Evolutionary conservation across 1,140 invertebrate species (phyloP).

Genomic region (Marisa cornuarietis): DNA sequence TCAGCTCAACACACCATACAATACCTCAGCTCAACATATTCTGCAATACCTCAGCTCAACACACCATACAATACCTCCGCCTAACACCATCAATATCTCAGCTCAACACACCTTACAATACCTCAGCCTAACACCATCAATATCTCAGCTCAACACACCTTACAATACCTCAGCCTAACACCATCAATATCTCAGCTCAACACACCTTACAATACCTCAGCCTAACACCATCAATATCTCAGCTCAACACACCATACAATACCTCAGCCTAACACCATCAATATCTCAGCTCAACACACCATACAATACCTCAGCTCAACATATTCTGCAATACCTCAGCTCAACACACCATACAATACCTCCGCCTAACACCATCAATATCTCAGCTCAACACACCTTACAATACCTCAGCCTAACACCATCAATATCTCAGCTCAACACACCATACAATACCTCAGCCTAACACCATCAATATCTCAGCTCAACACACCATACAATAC

Average conservation of each 20-base stretch:
- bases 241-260: too few relatives aligned
- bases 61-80: conserved; percentile 9
- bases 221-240: too few relatives aligned
- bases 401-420: conserved; percentile 11
- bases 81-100: too few relatives aligned
- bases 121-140: conserved; percentile 13
- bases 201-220: conserved; percentile 8
- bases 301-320: conserved; percentile 5
- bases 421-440: too few relatives aligned
- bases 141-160: too few relatives aligned
- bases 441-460: conserved; percentile 11
- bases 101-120: too few relatives aligned
- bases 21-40: conserved; percentile 8
- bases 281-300: too few relatives aligned
- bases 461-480: too few relatives aligned
- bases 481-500: conserved; percentile 1
- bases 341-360: conserved; percentile 5
- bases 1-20: conserved; percentile 15
- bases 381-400: too few relatives aligned
- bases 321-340: conserved; percentile 9
- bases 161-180: conserved; percentile 10
- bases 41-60: conserved; percentile 9
- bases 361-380: too few relatives aligned
- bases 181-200: too few relatives aligned
- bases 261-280: too few relatives aligned